A percentile compares a stretch with the other conserved stretches of the same genome.
phyloP scores from a whole-genome alignment of 2,888 invertebrate species.

The Drosophila anceps region DNA sequence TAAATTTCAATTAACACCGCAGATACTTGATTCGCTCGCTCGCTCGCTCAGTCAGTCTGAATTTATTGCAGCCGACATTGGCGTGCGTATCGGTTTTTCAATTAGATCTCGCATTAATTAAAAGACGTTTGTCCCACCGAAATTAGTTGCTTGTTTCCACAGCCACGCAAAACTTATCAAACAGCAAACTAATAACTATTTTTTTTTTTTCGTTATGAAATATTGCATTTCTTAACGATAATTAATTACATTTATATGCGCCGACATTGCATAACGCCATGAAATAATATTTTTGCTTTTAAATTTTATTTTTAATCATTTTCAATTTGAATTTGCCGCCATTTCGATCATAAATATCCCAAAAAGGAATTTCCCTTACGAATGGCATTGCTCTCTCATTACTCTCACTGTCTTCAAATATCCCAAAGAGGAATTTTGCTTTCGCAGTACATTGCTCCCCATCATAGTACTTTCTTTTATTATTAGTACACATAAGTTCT shows the following conservation, averaged over 20 bases:
- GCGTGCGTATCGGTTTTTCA: conserved; percentile 67
- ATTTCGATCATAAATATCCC: background rate
- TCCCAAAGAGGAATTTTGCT: background rate
- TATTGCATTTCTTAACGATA: background rate
- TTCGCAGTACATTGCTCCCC: background rate
- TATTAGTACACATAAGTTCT: background rate
- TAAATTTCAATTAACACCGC: conserved; percentile 77
- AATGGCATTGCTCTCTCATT: background rate
- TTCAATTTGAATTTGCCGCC: background rate
- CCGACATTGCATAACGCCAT: background rate
- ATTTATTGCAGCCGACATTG: conserved; percentile 34
- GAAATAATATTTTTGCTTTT: background rate
- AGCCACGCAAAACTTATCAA: conserved; percentile 2
- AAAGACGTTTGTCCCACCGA: conserved; percentile 48
- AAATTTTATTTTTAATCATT: background rate
- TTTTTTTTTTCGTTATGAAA: background rate
- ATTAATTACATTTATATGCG: background rate
- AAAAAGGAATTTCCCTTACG: background rate
- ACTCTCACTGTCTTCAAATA: no score
- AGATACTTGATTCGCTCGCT: conserved; percentile 40
- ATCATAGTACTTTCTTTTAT: no score
- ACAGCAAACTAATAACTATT: conserved; percentile 1
- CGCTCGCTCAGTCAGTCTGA: conserved; percentile 16
- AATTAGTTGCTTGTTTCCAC: conserved; percentile 34
- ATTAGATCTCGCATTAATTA: conserved; percentile 77